phyloP scores from a whole-genome alignment of 2,797 vertebrate species.

The Anguilla megastoma region DNA sequence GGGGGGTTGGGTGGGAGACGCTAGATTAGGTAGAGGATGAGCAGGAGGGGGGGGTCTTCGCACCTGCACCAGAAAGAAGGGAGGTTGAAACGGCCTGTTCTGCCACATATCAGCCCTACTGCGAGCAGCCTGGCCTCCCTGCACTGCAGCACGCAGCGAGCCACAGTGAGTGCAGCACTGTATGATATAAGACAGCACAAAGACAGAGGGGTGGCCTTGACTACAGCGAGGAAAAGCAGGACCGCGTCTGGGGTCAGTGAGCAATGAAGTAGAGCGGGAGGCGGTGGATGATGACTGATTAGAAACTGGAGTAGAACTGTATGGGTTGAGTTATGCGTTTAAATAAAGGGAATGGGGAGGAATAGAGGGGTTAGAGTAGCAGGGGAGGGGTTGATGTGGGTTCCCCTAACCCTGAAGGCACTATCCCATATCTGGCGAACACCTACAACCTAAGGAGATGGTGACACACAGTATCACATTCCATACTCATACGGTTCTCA shows the following conservation, averaged over 20 bases:
- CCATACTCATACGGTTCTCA: neutral
- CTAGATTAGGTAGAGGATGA: slow-evolving; percentile 51
- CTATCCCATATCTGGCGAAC: neutral
- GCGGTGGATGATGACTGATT: neutral
- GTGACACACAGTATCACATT: neutral
- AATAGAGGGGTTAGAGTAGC: neutral
- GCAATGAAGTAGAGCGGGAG: neutral
- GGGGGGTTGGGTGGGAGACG: neutral
- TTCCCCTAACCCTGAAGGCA: neutral
- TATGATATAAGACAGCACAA: neutral
- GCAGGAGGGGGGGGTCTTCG: slow-evolving; percentile 48
- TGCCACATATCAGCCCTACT: neutral
- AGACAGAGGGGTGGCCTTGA: neutral
- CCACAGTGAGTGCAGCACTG: neutral
- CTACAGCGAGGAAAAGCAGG: neutral
- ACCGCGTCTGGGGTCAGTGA: neutral
- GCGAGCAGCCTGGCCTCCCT: neutral
- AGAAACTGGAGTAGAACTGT: neutral
- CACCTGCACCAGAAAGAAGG: slow-evolving; percentile 48
- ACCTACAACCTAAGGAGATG: neutral
- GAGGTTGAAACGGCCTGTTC: slow-evolving; percentile 31
- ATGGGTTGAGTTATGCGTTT: neutral
- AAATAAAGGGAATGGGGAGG: neutral
- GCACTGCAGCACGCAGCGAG: neutral
- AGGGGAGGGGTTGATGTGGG: too few relatives aligned